Conservation (phyloP, 1,140 invertebrate genomes). For the Trissolcus basalis region DNA sequence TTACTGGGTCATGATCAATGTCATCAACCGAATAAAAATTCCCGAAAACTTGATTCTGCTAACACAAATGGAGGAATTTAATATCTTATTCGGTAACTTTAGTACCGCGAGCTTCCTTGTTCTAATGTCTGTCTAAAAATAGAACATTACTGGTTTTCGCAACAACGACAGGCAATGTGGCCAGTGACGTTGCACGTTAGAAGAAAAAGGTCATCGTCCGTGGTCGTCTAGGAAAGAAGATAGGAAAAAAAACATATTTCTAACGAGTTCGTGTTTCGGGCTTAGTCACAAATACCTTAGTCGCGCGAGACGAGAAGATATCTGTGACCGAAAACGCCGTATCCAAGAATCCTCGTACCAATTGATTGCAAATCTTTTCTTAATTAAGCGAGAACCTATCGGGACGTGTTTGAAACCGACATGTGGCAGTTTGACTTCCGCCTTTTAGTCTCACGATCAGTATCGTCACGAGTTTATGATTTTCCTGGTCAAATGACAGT, state of each 20-base stretch:
- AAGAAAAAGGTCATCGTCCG: slow-evolving; percentile 59
- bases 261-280: slow-evolving; percentile 23
- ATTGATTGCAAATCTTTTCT: slow-evolving; percentile 46
- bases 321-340: not conserved
- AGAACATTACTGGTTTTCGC: slow-evolving; percentile 60
- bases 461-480: slow-evolving; percentile 44
- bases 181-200: slow-evolving; percentile 55
- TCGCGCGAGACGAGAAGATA: not conserved
- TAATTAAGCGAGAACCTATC: slow-evolving; percentile 67
- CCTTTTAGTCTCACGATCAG: slow-evolving; percentile 39
- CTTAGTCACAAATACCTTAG: slow-evolving; percentile 2
- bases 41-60: too few species aligned
- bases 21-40: not conserved
- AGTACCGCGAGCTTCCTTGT: slow-evolving; percentile 20
- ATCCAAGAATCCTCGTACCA: too few species aligned
- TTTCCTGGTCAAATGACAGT: slow-evolving; percentile 40
- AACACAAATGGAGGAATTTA: not conserved
- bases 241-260: slow-evolving; percentile 20
- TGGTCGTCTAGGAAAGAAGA: slow-evolving; percentile 37
- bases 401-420: slow-evolving; percentile 46
- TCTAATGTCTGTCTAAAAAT: slow-evolving; percentile 59
- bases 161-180: slow-evolving; percentile 52
- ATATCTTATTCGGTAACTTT: slow-evolving; percentile 21
- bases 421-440: slow-evolving; percentile 41
- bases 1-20: slow-evolving; percentile 41